Evolutionary conservation across 2,113 vertebrate genomes (phyloP).

Genomic region (Cynocephalus volans): DNA sequence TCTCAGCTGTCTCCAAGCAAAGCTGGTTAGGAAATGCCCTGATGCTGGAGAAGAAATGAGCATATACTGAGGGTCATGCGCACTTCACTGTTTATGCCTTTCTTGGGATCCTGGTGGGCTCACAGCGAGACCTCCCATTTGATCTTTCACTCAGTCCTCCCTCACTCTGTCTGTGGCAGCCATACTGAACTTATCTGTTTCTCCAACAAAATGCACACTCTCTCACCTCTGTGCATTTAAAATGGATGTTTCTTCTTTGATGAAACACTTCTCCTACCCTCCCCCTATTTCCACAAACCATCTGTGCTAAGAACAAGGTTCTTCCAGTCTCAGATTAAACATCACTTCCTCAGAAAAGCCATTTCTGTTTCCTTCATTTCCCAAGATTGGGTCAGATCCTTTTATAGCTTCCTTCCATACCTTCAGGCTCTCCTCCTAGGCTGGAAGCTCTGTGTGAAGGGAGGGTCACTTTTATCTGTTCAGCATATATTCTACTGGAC

Average conservation of each 20-base stretch:
- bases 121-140: neutral
- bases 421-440: neutral
- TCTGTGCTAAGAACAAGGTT: neutral
- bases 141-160: neutral
- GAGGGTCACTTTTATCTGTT: neutral
- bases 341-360: neutral
- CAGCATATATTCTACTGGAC: neutral
- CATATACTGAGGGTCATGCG: neutral
- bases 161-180: neutral
- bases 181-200: neutral
- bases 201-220: neutral
- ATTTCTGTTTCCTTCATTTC: neutral
- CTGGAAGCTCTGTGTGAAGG: neutral
- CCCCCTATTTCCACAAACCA: neutral
- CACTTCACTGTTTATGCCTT: neutral
- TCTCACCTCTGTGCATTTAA: neutral
- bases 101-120: neutral
- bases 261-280: neutral
- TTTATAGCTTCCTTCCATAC: neutral
- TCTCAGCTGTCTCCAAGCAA: conserved; percentile 25
- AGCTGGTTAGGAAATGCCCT: neutral
- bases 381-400: neutral
- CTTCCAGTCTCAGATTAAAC: neutral
- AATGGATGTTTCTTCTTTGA: neutral
- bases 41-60: neutral